Percentiles rank a stretch among this genome's conserved stretches.
Conservation (phyloP, 2,797 vertebrate genomes). For the Silurus lanzhouensis region DNA sequence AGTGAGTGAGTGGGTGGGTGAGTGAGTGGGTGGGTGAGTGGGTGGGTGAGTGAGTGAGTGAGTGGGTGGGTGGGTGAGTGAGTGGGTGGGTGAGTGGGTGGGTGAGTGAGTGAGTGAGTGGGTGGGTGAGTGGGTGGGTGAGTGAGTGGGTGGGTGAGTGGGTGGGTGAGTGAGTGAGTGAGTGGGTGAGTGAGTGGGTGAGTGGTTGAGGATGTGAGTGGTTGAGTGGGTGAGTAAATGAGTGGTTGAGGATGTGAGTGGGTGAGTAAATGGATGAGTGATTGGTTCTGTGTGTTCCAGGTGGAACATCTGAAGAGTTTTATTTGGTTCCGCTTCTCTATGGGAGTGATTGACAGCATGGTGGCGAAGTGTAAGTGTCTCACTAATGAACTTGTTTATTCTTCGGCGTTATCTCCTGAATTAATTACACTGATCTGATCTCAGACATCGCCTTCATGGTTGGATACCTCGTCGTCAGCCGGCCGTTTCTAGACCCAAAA, state of each 20-base stretch:
- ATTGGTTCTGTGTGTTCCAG: constrained; percentile 63
- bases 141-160: not conserved
- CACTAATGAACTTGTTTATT: not conserved
- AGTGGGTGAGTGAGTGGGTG: not conserved
- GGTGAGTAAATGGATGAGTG: not conserved
- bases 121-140: not conserved
- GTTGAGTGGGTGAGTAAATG: not conserved
- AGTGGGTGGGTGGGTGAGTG: not conserved
- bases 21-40: not conserved
- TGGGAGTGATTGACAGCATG: constrained; percentile 95
- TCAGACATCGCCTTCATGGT: constrained; percentile 92
- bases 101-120: not conserved
- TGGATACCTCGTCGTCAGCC: constrained; percentile 93
- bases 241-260: no score
- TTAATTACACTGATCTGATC: not conserved
- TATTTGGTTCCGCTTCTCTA: constrained; percentile 94
- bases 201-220: not conserved
- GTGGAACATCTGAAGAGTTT: constrained; percentile 93
- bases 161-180: not conserved
- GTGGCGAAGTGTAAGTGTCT: constrained; percentile 91
- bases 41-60: not conserved
- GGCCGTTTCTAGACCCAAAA: constrained; percentile 84
- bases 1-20: not conserved
- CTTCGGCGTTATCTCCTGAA: not conserved
- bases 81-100: not conserved